A percentile compares a stretch with the other conserved stretches of the same genome.
Conservation (phyloP, 2,113 vertebrate genomes). For the Rattus norvegicus region GRCr8 NC_086022.1:59840501-59841000, state of each 20-base stretch:
- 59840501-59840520: background rate
- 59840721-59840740: background rate
- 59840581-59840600: background rate
- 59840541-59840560: background rate
- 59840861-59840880: too few species aligned
- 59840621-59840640: slow-evolving; percentile 53
- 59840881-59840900: too few species aligned
- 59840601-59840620: background rate
- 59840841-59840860: too few species aligned
- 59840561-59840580: background rate
- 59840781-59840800: background rate
- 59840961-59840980: too few species aligned
- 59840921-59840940: too few species aligned
- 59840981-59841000: too few species aligned
- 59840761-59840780: background rate
- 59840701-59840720: background rate
- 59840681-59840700: background rate
- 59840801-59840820: background rate
- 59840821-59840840: background rate
- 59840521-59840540: background rate
- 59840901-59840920: too few species aligned
- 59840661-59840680: background rate
- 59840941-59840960: too few species aligned
- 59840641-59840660: background rate
- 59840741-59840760: background rate